Percentiles rank a stretch among this genome's conserved stretches.
Conservation (phyloP, 2,113 vertebrate species). For the Syngnathoides biaculeatus region DNA sequence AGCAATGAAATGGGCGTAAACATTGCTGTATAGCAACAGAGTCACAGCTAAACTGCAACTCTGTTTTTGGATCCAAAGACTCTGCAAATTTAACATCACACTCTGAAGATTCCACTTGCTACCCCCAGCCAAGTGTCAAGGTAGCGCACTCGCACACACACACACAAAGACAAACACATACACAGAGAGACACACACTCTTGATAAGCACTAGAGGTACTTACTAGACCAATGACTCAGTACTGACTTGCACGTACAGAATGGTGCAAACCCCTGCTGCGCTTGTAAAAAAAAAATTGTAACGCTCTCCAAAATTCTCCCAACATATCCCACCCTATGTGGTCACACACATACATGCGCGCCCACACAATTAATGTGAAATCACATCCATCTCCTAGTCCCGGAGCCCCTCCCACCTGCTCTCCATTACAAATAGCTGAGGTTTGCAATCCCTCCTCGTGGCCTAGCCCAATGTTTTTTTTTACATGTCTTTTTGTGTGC, state of each 20-base stretch:
- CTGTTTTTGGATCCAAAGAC: constrained; percentile 36
- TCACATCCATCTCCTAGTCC: constrained; percentile 59
- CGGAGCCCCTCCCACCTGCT: constrained; percentile 34
- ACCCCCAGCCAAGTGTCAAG: constrained; percentile 48
- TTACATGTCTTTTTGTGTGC: constrained; percentile 69
- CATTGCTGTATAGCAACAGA: constrained; percentile 21
- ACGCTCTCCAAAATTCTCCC: constrained; percentile 66
- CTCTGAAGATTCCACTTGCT: constrained; percentile 50
- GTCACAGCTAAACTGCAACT: constrained; percentile 31
- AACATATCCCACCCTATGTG: constrained; percentile 60
- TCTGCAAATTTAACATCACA: constrained; percentile 59
- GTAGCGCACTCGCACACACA: constrained; percentile 17
- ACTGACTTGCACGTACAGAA: constrained; percentile 37
- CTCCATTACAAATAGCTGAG: constrained; percentile 70
- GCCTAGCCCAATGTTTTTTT: constrained; percentile 61
- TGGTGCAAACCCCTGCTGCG: constrained; percentile 44
- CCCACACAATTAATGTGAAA: constrained; percentile 68
- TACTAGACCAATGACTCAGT: constrained; percentile 14
- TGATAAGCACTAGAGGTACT: constrained; percentile 6
- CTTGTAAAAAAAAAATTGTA: constrained; percentile 51
- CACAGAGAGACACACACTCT: neutral
- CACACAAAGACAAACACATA: constrained; percentile 16
- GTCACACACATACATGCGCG: constrained; percentile 29
- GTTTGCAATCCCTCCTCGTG: constrained; percentile 61
- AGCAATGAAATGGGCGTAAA: neutral